Base-by-base conservation (phyloP, 2,113 vertebrate genomes). In the Gambusia holbrooki region DNA sequence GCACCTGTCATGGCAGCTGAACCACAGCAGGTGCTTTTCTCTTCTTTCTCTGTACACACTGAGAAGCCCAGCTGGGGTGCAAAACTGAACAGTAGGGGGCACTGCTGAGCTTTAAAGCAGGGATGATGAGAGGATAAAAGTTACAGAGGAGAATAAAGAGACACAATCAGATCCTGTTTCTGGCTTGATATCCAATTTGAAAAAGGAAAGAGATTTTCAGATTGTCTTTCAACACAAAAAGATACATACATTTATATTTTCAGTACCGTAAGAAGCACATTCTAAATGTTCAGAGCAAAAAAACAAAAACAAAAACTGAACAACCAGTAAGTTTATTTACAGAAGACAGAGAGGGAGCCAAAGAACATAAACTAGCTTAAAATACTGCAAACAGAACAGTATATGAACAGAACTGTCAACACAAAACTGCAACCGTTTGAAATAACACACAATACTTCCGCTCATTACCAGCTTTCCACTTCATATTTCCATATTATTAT, bases 31-130 rank as follows among this genome's bases (percentile, higher is more conserved):
- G 48, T 66, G 32, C 5, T 1, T 54, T 45, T 40, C 40, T 63
- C 42, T 4, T 37, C 17, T 19, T 17, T 48, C 5, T 19, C 45
- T 48, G 45, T 19, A 48, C 5, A 48, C 45, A 48, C 54, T 15
- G 69, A 40, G 2, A 10, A 28, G 28, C n/a, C 32, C 30, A 63
- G 13, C 35, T 45, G 60, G 33, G 2, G 5, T n/a, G 37, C 11
- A 65, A 60, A 0, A 76, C 6, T 71, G 30, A 45, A 0, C 79
- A 71, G 28, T 0, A 8, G 83, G 80, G 45, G 83, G 76, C 37
- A 71, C 67, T 80, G 78, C 12, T 0, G 66, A 76, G 79, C 81
- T 84, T 8, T 51, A n/a, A 35, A 67, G 11, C 17, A 58, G 1
- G 0, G 15, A 19, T 29, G 25, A 42, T n/a, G 22, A 58, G 51